Evolutionary conservation across 2,888 invertebrate species (phyloP).

Genomic region (Caenorhabditis imperialis): DNA sequence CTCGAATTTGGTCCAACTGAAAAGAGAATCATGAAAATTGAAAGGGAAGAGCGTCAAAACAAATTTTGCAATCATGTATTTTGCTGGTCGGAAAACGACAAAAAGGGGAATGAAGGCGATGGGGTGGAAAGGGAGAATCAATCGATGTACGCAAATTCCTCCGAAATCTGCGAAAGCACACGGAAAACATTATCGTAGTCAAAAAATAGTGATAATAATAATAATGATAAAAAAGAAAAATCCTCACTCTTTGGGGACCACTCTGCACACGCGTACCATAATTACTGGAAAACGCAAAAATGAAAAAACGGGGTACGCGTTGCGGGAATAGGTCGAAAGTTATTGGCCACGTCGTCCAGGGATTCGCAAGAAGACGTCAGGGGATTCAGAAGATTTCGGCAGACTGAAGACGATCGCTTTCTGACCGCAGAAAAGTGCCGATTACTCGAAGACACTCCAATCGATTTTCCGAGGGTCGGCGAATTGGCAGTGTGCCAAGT

Average conservation of each 20-base stretch:
- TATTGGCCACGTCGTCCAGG: constrained; percentile 46
- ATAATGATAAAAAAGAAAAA: constrained; percentile 56
- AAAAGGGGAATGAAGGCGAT: constrained; percentile 40
- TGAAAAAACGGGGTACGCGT: constrained; percentile 47
- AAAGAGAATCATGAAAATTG: constrained; percentile 51
- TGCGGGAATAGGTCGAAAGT: constrained; percentile 37
- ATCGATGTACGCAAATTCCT: too few species aligned
- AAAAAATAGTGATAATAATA: too few species aligned
- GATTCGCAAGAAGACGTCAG: constrained; percentile 31
- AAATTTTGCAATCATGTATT: too few species aligned
- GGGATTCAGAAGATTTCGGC: constrained; percentile 28
- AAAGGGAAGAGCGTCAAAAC: not conserved
- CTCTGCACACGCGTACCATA: constrained; percentile 72
- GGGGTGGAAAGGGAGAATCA: too few species aligned
- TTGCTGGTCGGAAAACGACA: constrained; percentile 30
- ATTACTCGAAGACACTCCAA: constrained; percentile 17
- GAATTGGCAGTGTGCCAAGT: constrained; percentile 30
- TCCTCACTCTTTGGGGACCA: constrained; percentile 73
- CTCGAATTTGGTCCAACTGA: constrained; percentile 79
- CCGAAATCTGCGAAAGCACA: too few species aligned
- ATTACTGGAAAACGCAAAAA: constrained; percentile 29
- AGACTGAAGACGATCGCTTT: constrained; percentile 26
- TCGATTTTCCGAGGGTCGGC: constrained; percentile 19
- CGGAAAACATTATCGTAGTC: too few species aligned
- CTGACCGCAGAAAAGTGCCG: constrained; percentile 37